Conservation (phyloP, 2,113 vertebrate genomes). For the Isichthys henryi region DNA sequence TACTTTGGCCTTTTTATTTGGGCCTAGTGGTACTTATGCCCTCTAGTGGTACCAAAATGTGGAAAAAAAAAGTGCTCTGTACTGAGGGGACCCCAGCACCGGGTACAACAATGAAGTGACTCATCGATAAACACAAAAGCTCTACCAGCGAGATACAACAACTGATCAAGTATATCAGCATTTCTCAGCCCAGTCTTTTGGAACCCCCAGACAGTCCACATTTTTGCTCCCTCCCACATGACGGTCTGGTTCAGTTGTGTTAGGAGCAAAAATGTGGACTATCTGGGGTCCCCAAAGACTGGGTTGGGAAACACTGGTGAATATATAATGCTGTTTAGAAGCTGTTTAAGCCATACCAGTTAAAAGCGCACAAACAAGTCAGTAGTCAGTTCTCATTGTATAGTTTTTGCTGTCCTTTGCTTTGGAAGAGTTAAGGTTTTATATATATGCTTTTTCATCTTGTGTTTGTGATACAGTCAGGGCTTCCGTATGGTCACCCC, state of each 20-base stretch:
- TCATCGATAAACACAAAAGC: neutral
- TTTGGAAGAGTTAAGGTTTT: neutral
- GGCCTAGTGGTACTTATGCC: neutral
- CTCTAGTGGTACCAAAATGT: neutral
- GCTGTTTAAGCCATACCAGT: neutral
- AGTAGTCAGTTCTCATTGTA: neutral
- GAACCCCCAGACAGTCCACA: neutral
- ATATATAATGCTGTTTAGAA: neutral
- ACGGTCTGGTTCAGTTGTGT: neutral
- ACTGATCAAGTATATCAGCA: neutral
- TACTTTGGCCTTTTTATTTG: neutral
- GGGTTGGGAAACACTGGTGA: neutral
- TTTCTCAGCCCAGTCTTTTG: neutral
- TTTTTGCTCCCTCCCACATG: neutral
- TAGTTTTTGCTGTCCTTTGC: neutral
- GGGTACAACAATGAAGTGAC: neutral
- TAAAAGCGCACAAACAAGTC: neutral
- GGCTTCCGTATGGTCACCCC: constrained; percentile 47
- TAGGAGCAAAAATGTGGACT: neutral
- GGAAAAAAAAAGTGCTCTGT: neutral
- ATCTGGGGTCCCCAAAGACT: neutral
- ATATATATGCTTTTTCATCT: neutral
- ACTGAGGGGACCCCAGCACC: neutral
- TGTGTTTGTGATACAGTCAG: constrained; percentile 34
- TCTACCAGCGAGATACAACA: neutral